Percentiles rank a stretch among this genome's conserved stretches.
phyloP scores from a whole-genome alignment of 2,113 vertebrate species.

The Poeciliopsis retropinna region DNA sequence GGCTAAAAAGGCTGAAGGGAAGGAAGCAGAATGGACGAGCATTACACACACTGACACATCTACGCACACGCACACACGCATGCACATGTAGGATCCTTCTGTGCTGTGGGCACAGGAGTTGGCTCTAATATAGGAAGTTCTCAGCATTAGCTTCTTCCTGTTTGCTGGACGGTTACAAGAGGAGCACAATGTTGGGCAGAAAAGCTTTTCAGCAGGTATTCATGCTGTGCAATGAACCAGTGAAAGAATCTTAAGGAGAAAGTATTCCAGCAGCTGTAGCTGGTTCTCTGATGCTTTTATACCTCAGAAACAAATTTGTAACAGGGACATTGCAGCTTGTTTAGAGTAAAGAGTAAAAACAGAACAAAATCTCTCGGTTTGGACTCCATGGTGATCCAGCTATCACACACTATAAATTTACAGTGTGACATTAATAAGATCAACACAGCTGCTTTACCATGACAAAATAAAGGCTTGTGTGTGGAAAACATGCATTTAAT shows the following conservation, averaged over 20 bases:
- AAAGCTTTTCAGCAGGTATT: constrained; percentile 57
- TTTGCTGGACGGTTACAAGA: constrained; percentile 65
- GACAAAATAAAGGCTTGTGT: not conserved
- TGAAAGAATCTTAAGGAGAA: not conserved
- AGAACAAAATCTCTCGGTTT: not conserved
- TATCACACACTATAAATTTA: not conserved
- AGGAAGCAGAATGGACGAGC: constrained; percentile 71
- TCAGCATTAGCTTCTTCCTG: constrained; percentile 80
- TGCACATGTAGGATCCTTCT: constrained; percentile 39
- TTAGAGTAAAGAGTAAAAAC: constrained; percentile 9
- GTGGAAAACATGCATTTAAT: constrained; percentile 2
- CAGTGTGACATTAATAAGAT: not conserved
- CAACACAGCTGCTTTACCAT: not conserved
- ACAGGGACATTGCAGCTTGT: not conserved
- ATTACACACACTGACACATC: constrained; percentile 17
- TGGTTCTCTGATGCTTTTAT: not conserved
- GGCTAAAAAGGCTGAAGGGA: constrained; percentile 44
- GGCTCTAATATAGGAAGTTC: constrained; percentile 78
- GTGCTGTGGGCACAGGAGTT: constrained; percentile 49
- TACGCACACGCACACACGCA: constrained; percentile 28
- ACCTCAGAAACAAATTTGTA: not conserved
- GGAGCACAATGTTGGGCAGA: constrained; percentile 57
- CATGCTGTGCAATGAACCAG: constrained; percentile 33
- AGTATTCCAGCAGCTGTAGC: constrained; percentile 10
- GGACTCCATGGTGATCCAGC: not conserved